Conservation (phyloP, 2,888 invertebrate species). For the Drosophila cognata region DNA sequence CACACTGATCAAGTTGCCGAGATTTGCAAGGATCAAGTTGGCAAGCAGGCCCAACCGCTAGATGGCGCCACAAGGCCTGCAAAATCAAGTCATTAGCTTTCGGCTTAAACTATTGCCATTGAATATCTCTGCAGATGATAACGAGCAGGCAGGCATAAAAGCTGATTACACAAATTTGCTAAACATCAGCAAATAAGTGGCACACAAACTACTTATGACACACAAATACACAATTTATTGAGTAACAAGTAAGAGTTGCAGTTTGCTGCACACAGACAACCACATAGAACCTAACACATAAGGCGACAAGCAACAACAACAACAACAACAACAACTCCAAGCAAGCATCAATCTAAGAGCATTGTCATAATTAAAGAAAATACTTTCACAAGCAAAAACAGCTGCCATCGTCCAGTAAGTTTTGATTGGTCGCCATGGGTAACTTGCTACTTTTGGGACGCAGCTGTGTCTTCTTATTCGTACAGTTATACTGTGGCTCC, state of each 20-base stretch:
- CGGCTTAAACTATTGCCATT: background rate
- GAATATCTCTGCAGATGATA: background rate
- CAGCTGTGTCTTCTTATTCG: conserved; percentile 41
- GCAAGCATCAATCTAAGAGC: conserved; percentile 48
- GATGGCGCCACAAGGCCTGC: conserved; percentile 7
- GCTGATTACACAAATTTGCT: background rate
- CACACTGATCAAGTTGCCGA: conserved; percentile 46
- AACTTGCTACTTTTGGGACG: conserved; percentile 21
- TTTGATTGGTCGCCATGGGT: conserved; percentile 13
- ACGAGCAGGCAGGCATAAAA: background rate
- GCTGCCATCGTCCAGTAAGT: conserved; percentile 39
- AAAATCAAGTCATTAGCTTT: background rate
- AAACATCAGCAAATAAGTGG: background rate
- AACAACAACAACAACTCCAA: conserved; percentile 3
- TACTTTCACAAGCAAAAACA: conserved; percentile 58
- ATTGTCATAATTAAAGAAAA: conserved; percentile 63
- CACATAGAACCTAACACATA: background rate
- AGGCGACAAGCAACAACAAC: conserved; percentile 23
- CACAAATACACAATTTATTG: background rate
- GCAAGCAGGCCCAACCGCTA: conserved; percentile 2
- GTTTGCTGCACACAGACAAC: conserved; percentile 22
- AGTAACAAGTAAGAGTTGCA: background rate
- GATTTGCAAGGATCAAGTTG: conserved; percentile 42
- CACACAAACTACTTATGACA: background rate
- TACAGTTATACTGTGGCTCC: conserved; percentile 17